Base-by-base conservation (phyloP, 2,797 vertebrate genomes). In the Gallinago nigripennis region DNA sequence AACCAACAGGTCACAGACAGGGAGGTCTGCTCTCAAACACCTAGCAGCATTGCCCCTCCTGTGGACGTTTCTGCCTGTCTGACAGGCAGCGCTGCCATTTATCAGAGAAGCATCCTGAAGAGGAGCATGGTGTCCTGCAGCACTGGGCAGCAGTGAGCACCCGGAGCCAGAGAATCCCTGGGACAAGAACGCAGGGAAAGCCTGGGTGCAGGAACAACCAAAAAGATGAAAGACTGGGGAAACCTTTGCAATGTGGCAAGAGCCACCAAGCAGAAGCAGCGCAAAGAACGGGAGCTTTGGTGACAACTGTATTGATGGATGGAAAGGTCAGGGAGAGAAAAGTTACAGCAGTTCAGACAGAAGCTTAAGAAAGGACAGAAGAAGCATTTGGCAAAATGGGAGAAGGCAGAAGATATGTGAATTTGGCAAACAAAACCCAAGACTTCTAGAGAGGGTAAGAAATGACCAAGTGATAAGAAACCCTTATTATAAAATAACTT, bases 101-200 rank as follows among this genome's bases (percentile, higher is more conserved):
- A 60, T 20, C 9, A 6, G 17, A 85, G 72, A 57, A 73, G 43
- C 25, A 69, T 24, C 58, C 35, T 45, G 41, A 86, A 43, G 50
- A 71, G 68, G 16, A 82, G 41, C 66, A 39, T 27, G 0, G 2
- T 3, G 16, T 25, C 1, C 2, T 17, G 19, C 57, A 86, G 70
- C 33, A 31, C 41, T 6, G 48, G 63, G 31, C 1, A 1, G 30
- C 58, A 64, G 16, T 0, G 1, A 68, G 66, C 0, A 0, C 23
- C 48, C 4, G 1, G 13, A 14, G 39, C 2, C 15, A 35, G 25
- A 85, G 20, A 56, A 20, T 65, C 43, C 45, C 68, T 1, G 0
- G 82, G 48, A 45, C 25, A n/a, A 41, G 17, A 60, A 12, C 1
- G 2, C 28, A 19, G 9, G 35, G 25, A 14, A 70, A 88, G 31